A percentile compares a stretch with the other conserved stretches of the same genome.
phyloP scores from a whole-genome alignment of 2,113 vertebrate species.

The Pogona vitticeps region DNA sequence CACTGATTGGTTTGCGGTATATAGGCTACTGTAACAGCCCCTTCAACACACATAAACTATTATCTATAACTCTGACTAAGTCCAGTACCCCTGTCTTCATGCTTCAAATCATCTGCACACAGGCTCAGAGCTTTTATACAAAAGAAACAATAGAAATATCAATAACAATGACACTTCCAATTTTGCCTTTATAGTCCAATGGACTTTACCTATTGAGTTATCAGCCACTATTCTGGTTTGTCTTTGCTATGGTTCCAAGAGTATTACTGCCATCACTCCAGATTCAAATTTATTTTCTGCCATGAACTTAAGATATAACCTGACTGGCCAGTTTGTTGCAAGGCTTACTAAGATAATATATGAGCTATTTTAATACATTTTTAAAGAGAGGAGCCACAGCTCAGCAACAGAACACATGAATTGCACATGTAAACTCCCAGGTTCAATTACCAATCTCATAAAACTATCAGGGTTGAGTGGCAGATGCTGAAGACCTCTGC shows the following conservation, averaged over 20 bases:
- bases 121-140: background rate
- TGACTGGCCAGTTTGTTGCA: background rate
- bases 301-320: background rate
- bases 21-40: background rate
- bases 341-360: background rate
- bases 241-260: background rate
- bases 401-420: background rate
- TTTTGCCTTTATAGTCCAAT: background rate
- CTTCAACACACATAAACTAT: background rate
- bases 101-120: background rate
- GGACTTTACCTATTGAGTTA: background rate
- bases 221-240: background rate
- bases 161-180: background rate
- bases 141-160: background rate
- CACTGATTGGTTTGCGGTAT: background rate
- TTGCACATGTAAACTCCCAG: background rate
- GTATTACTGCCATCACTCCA: background rate
- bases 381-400: background rate
- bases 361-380: background rate
- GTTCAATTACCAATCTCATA: background rate
- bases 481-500: background rate
- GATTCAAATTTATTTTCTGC: background rate
- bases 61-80: background rate
- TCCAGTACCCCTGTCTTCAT: background rate
- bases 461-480: background rate